Evolutionary conservation across 2,113 vertebrate species (phyloP).

Genomic region (Chamaetylas fuelleborni): DNA sequence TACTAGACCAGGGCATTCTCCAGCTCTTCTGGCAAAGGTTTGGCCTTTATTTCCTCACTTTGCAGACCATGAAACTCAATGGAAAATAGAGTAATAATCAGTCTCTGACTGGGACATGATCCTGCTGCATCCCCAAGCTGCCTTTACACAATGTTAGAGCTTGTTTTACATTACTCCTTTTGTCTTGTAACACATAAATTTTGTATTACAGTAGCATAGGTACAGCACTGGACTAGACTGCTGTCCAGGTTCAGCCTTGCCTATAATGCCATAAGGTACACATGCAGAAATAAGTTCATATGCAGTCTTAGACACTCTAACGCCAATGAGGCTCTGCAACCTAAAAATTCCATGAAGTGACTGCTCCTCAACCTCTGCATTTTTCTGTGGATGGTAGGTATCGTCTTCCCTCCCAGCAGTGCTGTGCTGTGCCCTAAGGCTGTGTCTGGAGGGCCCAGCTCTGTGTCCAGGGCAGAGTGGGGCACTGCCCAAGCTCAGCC

Average conservation of each 20-base stretch:
- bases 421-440: accelerated
- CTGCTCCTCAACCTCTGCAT: background rate
- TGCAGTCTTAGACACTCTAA: background rate
- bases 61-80: background rate
- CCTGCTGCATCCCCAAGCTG: background rate
- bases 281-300: background rate
- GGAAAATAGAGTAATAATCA: background rate
- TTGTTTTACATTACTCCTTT: background rate
- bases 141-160: background rate
- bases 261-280: background rate
- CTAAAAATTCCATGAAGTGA: background rate
- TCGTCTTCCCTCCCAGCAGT: background rate
- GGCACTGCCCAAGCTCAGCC: accelerated
- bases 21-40: background rate
- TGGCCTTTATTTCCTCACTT: background rate
- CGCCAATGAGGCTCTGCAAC: background rate
- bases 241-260: background rate
- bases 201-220: background rate
- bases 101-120: background rate
- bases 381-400: background rate
- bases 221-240: background rate
- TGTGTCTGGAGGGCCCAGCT: accelerated
- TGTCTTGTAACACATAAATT: background rate
- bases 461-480: no score
- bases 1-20: background rate